Percentiles rank a stretch among this genome's conserved stretches.
Conservation (phyloP, 2,888 invertebrate species). For the Phalera bucephala region DNA sequence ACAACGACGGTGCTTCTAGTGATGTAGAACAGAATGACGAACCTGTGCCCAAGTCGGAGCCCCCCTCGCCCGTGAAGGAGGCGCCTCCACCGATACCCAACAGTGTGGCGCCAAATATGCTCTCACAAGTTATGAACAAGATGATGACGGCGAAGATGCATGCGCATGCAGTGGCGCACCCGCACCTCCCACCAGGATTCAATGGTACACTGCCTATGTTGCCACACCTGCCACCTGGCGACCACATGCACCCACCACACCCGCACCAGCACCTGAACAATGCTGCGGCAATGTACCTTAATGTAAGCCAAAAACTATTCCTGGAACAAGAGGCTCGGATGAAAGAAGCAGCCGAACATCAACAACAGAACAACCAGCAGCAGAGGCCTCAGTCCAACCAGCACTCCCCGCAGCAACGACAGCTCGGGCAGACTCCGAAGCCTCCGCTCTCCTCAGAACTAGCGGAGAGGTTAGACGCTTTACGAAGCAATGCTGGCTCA, state of each 20-base stretch:
- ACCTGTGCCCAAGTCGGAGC: constrained; percentile 82
- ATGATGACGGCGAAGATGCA: constrained; percentile 86
- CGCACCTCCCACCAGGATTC: constrained; percentile 83
- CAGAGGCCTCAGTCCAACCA: constrained; percentile 84
- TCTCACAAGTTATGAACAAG: constrained; percentile 86
- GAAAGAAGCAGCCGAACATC: constrained; percentile 85
- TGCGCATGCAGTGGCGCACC: constrained; percentile 77
- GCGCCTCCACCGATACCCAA: constrained; percentile 71
- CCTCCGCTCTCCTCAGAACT: constrained; percentile 86
- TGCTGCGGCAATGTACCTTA: constrained; percentile 89
- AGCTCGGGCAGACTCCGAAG: constrained; percentile 70
- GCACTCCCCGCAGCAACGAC: constrained; percentile 80
- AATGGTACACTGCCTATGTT: constrained; percentile 82
- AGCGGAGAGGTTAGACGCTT: constrained; percentile 89
- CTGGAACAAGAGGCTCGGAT: constrained; percentile 90
- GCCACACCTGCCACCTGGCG: constrained; percentile 78
- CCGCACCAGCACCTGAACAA: constrained; percentile 85
- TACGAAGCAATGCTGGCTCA: constrained; percentile 87
- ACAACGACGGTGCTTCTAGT: constrained; percentile 88
- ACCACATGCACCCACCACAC: constrained; percentile 80
- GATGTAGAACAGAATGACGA: constrained; percentile 85
- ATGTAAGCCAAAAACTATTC: constrained; percentile 89
- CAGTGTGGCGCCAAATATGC: constrained; percentile 77
- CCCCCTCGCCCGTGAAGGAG: constrained; percentile 80
- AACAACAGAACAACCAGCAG: constrained; percentile 77